Percentiles rank a stretch among this genome's conserved stretches.
These are phyloP conservation scores for Phylloscopus collybita DNA, from an alignment of 2,797 vertebrate species.

Conservation along the genomic window DNA sequence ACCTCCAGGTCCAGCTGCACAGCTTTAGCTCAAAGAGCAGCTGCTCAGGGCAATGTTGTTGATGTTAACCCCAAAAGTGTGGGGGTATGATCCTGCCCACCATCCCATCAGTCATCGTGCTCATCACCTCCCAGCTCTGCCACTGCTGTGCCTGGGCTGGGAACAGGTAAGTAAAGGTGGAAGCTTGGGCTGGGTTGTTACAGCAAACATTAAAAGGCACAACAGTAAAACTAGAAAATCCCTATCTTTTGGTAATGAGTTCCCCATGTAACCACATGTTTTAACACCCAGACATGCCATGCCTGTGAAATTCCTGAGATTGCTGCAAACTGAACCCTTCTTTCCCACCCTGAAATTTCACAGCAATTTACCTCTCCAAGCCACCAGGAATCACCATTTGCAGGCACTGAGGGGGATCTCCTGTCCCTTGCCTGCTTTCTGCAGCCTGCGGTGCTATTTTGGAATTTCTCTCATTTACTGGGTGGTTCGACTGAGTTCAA, in stretches of 20 bases:
- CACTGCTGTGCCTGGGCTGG: background rate
- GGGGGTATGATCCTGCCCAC: background rate
- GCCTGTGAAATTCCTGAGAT: conserved; percentile 8
- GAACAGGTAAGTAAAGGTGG: fast-evolving
- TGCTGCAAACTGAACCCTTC: background rate
- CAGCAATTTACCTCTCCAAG: background rate
- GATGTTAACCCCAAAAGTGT: background rate
- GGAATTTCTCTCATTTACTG: conserved; percentile 53
- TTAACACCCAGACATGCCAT: background rate
- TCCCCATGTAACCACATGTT: background rate
- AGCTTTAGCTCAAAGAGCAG: background rate
- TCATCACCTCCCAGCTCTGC: background rate
- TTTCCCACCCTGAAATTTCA: conserved; percentile 14
- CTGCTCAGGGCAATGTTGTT: background rate
- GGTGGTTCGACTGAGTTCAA: conserved; percentile 16
- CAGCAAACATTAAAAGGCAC: background rate
- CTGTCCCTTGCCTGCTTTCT: background rate
- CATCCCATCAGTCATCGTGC: background rate
- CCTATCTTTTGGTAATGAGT: background rate
- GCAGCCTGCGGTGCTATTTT: background rate
- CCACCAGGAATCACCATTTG: background rate
- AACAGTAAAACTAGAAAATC: background rate
- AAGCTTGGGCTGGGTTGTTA: background rate
- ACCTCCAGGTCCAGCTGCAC: background rate
- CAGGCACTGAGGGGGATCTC: background rate